A percentile compares a stretch with the other conserved stretches of the same genome.
These are phyloP conservation scores for Orthosia gracilis DNA, from an alignment of 2,888 invertebrate genomes.

Conservation along the genomic window DNA sequence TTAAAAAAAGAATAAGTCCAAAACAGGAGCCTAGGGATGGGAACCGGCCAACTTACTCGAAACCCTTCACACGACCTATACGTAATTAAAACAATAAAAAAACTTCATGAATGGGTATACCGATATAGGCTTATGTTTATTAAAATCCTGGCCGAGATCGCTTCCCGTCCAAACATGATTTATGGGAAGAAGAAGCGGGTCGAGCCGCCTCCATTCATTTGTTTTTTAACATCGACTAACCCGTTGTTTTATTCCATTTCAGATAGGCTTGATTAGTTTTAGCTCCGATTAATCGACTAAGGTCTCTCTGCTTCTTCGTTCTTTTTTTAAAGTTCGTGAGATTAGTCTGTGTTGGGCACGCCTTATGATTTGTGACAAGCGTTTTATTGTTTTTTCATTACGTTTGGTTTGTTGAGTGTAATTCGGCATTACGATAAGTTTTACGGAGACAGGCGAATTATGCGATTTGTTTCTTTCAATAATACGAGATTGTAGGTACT, in stretches of 20 bases:
- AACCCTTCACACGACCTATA: slow-evolving; percentile 85
- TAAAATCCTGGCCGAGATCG: slow-evolving; percentile 85
- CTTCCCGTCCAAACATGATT: slow-evolving; percentile 85
- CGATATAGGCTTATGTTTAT: slow-evolving; percentile 87
- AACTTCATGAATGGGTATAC: slow-evolving; percentile 87
- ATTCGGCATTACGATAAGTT: slow-evolving; percentile 45
- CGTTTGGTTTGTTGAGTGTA: slow-evolving; percentile 56
- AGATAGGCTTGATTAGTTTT: slow-evolving; percentile 90
- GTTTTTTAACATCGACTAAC: slow-evolving; percentile 80
- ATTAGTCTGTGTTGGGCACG: slow-evolving; percentile 67
- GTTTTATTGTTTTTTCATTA: slow-evolving; percentile 53
- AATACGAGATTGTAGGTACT: background rate
- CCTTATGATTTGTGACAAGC: slow-evolving; percentile 72
- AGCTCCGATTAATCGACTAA: slow-evolving; percentile 83
- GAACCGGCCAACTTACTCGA: slow-evolving; percentile 51
- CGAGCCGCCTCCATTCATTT: slow-evolving; percentile 88
- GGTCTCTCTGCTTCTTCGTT: slow-evolving; percentile 62
- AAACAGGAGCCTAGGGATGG: slow-evolving; percentile 65
- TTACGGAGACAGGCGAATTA: background rate
- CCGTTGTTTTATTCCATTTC: slow-evolving; percentile 77
- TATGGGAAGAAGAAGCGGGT: slow-evolving; percentile 82
- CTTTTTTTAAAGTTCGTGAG: slow-evolving; percentile 69
- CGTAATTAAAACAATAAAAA: slow-evolving; percentile 88
- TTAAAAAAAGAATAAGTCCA: slow-evolving; percentile 35
- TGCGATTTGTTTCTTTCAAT: slow-evolving; percentile 9